Percentiles rank a stretch among this genome's conserved stretches.
Evolutionary conservation across 1,140 invertebrate genomes (phyloP).

Genomic region (Littorina saxatilis): DNA sequence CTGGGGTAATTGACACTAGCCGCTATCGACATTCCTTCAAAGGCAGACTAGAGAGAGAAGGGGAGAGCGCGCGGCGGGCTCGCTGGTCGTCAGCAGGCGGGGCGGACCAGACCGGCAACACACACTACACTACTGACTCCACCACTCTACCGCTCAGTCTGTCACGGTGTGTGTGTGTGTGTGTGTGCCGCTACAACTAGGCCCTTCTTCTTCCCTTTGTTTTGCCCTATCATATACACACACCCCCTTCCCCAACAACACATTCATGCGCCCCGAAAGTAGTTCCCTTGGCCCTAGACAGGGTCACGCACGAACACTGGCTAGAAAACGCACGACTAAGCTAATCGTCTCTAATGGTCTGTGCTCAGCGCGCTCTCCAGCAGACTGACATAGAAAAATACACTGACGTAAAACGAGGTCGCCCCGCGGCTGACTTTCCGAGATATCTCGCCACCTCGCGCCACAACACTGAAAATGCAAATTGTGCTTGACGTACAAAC

Average conservation of each 20-base stretch:
- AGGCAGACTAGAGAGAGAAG: conserved; percentile 29
- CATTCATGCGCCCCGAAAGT: conserved; percentile 24
- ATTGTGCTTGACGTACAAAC: conserved; percentile 17
- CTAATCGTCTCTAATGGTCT: too few relatives aligned
- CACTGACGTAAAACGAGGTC: conserved; percentile 20
- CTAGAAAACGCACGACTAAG: too few relatives aligned
- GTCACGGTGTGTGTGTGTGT: neutral
- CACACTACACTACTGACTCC: conserved; percentile 15
- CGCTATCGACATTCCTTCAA: conserved; percentile 42
- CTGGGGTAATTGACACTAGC: conserved; percentile 40
- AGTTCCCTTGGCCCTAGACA: neutral
- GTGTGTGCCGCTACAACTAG: neutral
- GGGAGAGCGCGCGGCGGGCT: conserved; percentile 32
- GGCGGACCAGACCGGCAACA: conserved; percentile 39
- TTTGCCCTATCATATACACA: neutral
- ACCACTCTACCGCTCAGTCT: too few relatives aligned
- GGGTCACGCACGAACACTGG: conserved; percentile 3
- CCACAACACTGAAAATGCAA: conserved; percentile 22
- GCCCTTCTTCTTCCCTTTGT: conserved; percentile 30
- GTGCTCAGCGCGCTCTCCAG: neutral
- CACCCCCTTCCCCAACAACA: neutral
- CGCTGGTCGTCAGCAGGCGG: neutral
- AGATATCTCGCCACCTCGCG: neutral
- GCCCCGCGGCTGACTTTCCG: too few relatives aligned
- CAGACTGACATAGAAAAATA: neutral